phyloP scores from a whole-genome alignment of 2,797 vertebrate genomes.

The Lepilemur ruficaudatus region DNA sequence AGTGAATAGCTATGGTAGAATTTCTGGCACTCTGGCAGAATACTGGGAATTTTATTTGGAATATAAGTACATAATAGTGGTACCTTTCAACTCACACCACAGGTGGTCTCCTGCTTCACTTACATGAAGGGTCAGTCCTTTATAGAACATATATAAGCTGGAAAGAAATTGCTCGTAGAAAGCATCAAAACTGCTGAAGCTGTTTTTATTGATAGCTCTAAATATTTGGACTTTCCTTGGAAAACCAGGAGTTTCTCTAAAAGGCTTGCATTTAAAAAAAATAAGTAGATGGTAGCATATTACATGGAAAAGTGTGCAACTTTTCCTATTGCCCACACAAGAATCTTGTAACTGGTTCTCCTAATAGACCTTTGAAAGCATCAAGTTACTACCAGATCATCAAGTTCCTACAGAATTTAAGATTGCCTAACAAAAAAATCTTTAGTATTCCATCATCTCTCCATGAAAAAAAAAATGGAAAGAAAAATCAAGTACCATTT shows the following conservation, averaged over 20 bases:
- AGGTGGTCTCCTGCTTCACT: background rate
- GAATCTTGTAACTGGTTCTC: background rate
- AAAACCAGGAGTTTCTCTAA: slow-evolving; percentile 20
- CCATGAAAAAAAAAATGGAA: background rate
- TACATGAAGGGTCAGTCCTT: background rate
- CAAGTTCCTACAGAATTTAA: background rate
- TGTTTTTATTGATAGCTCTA: background rate
- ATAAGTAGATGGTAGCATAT: background rate
- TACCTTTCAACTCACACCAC: background rate
- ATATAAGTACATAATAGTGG: slow-evolving; percentile 17
- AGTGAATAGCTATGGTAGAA: slow-evolving; percentile 8
- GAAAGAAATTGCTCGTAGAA: slow-evolving; percentile 13
- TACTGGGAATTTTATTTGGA: slow-evolving; percentile 31
- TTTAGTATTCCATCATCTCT: background rate
- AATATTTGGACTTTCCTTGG: slow-evolving; percentile 31
- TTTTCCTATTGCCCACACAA: background rate
- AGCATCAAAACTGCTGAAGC: background rate
- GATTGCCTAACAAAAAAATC: slow-evolving; percentile 11
- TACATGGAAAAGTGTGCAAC: background rate
- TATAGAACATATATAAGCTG: background rate
- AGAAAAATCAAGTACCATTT: slow-evolving; percentile 48
- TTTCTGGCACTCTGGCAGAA: background rate
- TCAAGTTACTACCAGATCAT: background rate
- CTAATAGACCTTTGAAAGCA: slow-evolving; percentile 5
- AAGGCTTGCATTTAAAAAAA: background rate